Evolutionary conservation across 1,140 invertebrate genomes (phyloP), one percentile per base, ranked within the genome.

Genomic region (Drosophila lowei): DNA sequence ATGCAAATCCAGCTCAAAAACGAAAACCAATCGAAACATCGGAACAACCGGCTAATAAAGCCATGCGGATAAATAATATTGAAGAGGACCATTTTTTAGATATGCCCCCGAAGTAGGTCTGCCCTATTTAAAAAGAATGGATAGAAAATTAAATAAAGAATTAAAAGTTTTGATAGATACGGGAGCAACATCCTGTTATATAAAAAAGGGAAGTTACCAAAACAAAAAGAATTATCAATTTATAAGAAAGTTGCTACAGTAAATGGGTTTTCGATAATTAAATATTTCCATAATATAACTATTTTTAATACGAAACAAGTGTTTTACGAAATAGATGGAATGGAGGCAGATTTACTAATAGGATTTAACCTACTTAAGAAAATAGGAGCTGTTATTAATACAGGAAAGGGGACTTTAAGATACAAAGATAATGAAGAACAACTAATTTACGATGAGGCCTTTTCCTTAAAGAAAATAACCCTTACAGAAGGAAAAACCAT

Each of bases 211-310:
- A 2, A 15, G 8, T 8, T 30, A 30, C 28, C 8, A 49, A 15
- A 49, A 28, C 2, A 49, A 49, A 25, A 34, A 52, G 21, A 41
- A 21, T 11, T 54, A n/a, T 6, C 38, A 3, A 54, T 54, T 30
- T 54, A 57, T 15, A 57, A 57, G 28, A 30, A 43, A 21, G 15
- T 57, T 46, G 46, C 55, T 2, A 57, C 16, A 13, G 15, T 56
- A 2, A 30, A 55, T 25, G 38, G 41, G 13, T 46, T 13, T 15
- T 44, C 41, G 6, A 55, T 55, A 43, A 44, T 43, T 25, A 55
- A 55, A 28, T 55, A 25, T 44, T 44, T 25, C 13, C 30, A 52
- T 13, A 55, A 15, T 3, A 6, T 43, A 25, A 43, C 53, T 1
- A 28, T 55, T 9, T 55, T 56, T 9, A 38, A 44, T 11, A 44